A percentile compares a stretch with the other conserved stretches of the same genome.
Conservation (phyloP, 1,140 invertebrate species). For the Drosophila pallidifrons region DNA sequence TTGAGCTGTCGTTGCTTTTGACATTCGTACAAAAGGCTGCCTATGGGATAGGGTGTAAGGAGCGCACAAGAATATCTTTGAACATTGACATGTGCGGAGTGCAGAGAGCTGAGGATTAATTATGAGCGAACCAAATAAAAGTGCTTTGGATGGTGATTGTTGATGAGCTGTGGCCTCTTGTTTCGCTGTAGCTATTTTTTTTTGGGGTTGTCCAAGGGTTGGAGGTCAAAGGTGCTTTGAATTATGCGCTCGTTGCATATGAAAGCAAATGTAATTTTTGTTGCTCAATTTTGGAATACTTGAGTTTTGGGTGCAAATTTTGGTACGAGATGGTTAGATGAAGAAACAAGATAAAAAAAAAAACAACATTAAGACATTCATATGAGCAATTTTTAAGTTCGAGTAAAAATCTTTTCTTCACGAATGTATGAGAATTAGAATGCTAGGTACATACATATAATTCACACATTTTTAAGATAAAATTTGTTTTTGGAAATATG, state of each 20-base stretch:
- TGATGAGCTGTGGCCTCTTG: slow-evolving; percentile 33
- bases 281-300: slow-evolving; percentile 64
- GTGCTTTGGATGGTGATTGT: slow-evolving; percentile 65
- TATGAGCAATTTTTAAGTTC: too few relatives aligned
- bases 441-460: too few relatives aligned
- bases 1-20: slow-evolving; percentile 68
- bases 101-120: slow-evolving; percentile 56
- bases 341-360: too few relatives aligned
- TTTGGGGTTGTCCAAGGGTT: slow-evolving; percentile 27
- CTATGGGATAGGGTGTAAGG: neutral
- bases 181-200: slow-evolving; percentile 66
- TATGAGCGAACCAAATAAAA: slow-evolving; percentile 46
- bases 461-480: too few relatives aligned
- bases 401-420: too few relatives aligned
- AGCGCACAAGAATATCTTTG: slow-evolving; percentile 64
- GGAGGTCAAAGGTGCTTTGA: slow-evolving; percentile 45
- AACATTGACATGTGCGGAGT: slow-evolving; percentile 65
- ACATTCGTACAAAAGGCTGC: slow-evolving; percentile 58
- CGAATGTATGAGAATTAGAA: too few relatives aligned
- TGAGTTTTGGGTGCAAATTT: slow-evolving; percentile 23
- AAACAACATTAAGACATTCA: too few relatives aligned
- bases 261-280: slow-evolving; percentile 58
- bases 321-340: neutral
- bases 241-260: slow-evolving; percentile 42
- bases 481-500: too few relatives aligned